These are phyloP conservation scores for Machimus atricapillus DNA, from an alignment of 2,888 invertebrate species.

Conservation along the genomic window DNA sequence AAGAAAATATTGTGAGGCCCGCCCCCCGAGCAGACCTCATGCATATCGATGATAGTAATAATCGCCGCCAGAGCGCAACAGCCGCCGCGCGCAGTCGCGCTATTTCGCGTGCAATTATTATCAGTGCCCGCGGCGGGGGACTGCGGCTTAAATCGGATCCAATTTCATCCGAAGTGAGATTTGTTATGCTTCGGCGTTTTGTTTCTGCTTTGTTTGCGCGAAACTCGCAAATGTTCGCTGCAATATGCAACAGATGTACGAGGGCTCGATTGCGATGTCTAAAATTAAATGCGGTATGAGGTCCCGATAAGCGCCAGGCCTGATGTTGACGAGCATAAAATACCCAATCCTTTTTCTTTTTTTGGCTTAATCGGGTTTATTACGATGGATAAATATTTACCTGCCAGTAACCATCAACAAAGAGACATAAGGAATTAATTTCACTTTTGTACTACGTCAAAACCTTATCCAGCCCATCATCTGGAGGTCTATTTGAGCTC, in stretches of 20 bases:
- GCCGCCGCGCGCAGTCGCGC: not conserved
- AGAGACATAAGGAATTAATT: not conserved
- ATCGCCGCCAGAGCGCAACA: not conserved
- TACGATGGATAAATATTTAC: not conserved
- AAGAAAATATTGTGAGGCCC: not conserved
- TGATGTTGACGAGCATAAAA: not conserved
- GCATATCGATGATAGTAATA: not conserved
- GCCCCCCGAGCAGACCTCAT: not conserved
- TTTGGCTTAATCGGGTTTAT: not conserved
- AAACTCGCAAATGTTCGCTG: not conserved
- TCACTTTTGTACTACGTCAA: no score
- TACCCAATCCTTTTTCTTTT: not conserved
- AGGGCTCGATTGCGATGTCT: not conserved
- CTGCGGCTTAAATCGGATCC: not conserved
- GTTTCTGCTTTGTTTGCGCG: constrained; percentile 1
- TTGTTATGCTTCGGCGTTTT: not conserved
- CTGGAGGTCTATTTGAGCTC: not conserved
- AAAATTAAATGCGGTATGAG: not conserved
- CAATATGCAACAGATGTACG: not conserved
- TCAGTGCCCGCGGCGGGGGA: not conserved
- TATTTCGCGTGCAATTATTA: constrained; percentile 19
- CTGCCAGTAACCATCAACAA: not conserved
- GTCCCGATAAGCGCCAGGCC: not conserved
- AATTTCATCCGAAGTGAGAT: not conserved
- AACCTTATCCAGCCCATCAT: not conserved